Conservation (phyloP, 2,113 vertebrate species). For the Turdus rufiventris region DNA sequence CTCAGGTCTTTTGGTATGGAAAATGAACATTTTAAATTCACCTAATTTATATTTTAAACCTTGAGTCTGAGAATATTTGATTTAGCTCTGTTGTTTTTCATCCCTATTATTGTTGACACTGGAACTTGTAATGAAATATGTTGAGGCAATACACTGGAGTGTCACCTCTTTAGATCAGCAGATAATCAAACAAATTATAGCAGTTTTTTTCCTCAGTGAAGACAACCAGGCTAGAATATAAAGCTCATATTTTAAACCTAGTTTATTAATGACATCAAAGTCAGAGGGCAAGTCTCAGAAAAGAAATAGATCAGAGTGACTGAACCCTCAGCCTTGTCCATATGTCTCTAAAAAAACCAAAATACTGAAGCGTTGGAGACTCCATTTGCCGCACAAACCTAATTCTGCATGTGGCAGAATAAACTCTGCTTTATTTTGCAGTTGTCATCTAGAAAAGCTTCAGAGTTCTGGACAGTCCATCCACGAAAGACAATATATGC, state of each 20-base stretch:
- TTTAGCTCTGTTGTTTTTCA: neutral
- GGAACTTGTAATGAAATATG: neutral
- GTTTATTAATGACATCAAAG: neutral
- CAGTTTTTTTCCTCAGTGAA: neutral
- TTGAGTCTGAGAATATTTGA: neutral
- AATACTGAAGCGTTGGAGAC: neutral
- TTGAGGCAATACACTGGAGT: neutral
- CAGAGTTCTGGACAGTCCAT: neutral
- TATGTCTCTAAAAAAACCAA: neutral
- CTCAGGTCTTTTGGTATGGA: neutral
- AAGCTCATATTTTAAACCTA: neutral
- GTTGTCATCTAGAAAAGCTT: neutral
- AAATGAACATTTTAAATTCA: conserved; percentile 15
- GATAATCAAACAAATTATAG: neutral
- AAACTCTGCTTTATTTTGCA: neutral
- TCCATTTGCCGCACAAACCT: neutral
- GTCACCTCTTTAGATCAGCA: neutral
- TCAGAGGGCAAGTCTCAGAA: neutral
- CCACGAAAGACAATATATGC: neutral
- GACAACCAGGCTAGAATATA: neutral
- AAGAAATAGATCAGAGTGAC: neutral
- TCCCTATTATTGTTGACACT: neutral
- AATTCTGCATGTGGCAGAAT: neutral
- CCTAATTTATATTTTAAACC: neutral
- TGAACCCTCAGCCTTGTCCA: neutral